Conservation (phyloP, 2,888 invertebrate genomes). For the Andrena flavipes region DNA sequence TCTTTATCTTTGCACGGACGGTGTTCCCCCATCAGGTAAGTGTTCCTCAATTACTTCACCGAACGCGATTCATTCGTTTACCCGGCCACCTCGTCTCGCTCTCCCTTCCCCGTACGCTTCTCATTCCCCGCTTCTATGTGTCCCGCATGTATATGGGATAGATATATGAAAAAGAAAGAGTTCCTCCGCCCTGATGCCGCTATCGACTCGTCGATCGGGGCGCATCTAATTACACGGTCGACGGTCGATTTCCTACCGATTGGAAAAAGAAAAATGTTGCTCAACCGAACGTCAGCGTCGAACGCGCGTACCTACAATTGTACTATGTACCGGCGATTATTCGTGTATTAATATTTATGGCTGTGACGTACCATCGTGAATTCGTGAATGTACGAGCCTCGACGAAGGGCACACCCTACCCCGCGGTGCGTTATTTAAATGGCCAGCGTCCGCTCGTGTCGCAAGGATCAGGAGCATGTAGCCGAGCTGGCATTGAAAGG, state of each 20-base stretch:
- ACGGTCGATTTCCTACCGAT: conserved; percentile 4
- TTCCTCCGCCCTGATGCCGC: not conserved
- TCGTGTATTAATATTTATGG: conserved; percentile 50
- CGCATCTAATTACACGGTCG: conserved; percentile 17
- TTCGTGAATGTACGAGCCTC: conserved; percentile 43
- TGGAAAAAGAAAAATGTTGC: conserved; percentile 9
- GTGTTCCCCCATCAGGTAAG: conserved; percentile 55
- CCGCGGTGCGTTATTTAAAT: conserved; percentile 42
- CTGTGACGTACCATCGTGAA: conserved; percentile 53
- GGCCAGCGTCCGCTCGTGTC: conserved; percentile 27
- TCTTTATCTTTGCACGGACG: conserved; percentile 30
- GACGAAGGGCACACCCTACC: conserved; percentile 27
- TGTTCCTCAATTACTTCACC: conserved; percentile 41
- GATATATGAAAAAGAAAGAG: not conserved
- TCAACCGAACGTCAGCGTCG: conserved; percentile 24
- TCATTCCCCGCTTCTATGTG: not conserved
- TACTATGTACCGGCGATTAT: conserved; percentile 30
- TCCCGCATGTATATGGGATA: not conserved
- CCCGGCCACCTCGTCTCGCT: not conserved
- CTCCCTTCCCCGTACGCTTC: not conserved
- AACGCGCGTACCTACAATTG: conserved; percentile 23
- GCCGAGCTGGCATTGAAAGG: conserved; percentile 12
- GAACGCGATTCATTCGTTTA: not conserved
- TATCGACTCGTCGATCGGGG: conserved; percentile 5
- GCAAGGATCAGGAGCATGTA: conserved; percentile 33